Evolutionary conservation across 2,888 invertebrate species (phyloP).

Genomic region (Drepana falcataria): DNA sequence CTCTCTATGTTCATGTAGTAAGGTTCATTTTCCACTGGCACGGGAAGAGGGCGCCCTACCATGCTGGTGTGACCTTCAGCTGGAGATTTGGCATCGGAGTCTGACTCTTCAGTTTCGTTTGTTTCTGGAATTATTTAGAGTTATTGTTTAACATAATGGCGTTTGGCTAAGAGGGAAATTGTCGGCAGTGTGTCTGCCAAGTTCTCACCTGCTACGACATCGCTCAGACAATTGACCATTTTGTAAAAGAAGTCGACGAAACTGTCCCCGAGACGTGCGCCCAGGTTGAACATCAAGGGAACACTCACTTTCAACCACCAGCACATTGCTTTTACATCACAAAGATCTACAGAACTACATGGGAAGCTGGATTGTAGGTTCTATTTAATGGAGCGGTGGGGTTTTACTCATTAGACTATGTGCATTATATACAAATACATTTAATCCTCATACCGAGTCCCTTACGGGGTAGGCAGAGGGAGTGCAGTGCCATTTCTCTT

Average conservation of each 20-base stretch:
- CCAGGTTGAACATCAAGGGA: slow-evolving; percentile 56
- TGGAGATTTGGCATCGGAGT: slow-evolving; percentile 22
- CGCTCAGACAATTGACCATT: slow-evolving; percentile 48
- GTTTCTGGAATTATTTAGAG: slow-evolving; percentile 44
- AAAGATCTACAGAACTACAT: too few relatives aligned
- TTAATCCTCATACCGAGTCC: too few relatives aligned
- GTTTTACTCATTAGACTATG: too few relatives aligned
- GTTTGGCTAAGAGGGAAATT: too few relatives aligned
- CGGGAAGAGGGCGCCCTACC: slow-evolving; percentile 71
- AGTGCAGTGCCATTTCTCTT: too few relatives aligned
- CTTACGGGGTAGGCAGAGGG: too few relatives aligned
- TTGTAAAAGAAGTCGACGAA: slow-evolving; percentile 45
- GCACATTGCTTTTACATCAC: slow-evolving; percentile 45
- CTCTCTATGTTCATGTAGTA: slow-evolving; percentile 78
- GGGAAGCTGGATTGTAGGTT: too few relatives aligned
- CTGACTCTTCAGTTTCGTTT: slow-evolving; percentile 53
- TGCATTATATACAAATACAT: too few relatives aligned
- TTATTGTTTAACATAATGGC: too few relatives aligned
- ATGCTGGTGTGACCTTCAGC: slow-evolving; percentile 41
- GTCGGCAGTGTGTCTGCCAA: too few relatives aligned
- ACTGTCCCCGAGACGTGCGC: slow-evolving; percentile 37
- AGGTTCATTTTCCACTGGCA: slow-evolving; percentile 74
- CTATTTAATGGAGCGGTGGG: too few relatives aligned
- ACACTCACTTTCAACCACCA: slow-evolving; percentile 67
- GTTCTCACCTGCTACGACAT: slow-evolving; percentile 53